Percentiles rank a stretch among this genome's conserved stretches.
Conservation (phyloP, 2,113 vertebrate genomes). For the Thryonomys swinderianus region DNA sequence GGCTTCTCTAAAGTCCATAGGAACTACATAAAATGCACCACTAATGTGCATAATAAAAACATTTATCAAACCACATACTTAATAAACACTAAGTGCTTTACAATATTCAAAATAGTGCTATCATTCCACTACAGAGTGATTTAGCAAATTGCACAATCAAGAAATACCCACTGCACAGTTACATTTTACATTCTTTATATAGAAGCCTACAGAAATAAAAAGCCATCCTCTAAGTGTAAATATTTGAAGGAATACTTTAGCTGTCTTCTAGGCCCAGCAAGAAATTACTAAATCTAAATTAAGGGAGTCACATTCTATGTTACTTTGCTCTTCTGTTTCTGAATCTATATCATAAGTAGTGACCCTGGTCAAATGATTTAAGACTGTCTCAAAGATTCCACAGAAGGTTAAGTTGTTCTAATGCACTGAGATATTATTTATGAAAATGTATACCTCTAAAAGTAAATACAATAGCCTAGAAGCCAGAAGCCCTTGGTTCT, state of each 20-base stretch:
- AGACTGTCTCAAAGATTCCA: background rate
- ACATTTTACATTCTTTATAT: constrained; percentile 1
- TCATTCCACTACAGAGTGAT: constrained; percentile 20
- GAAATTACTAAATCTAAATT: constrained; percentile 39
- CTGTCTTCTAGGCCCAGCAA: background rate
- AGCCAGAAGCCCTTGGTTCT: too few relatives aligned
- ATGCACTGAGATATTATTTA: background rate
- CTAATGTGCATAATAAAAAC: background rate
- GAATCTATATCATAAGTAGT: background rate
- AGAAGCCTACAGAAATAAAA: constrained; percentile 33
- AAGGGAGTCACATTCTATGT: constrained; percentile 4
- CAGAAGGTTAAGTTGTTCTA: background rate
- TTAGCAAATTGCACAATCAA: constrained; percentile 47
- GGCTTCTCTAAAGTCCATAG: background rate
- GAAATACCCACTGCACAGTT: constrained; percentile 36
- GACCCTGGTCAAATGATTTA: background rate
- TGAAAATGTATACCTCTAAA: background rate
- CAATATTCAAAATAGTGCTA: constrained; percentile 24
- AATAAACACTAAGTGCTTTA: constrained; percentile 9
- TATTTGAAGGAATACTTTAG: constrained; percentile 29
- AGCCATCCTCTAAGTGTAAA: constrained; percentile 33
- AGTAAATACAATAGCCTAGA: constrained; percentile 37
- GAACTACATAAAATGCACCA: constrained; percentile 11
- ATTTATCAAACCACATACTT: constrained; percentile 37
- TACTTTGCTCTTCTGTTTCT: constrained; percentile 4